Evolutionary conservation across 23 tunicate genomes (phyloP).

Genomic region (Corella eumyota): DNA sequence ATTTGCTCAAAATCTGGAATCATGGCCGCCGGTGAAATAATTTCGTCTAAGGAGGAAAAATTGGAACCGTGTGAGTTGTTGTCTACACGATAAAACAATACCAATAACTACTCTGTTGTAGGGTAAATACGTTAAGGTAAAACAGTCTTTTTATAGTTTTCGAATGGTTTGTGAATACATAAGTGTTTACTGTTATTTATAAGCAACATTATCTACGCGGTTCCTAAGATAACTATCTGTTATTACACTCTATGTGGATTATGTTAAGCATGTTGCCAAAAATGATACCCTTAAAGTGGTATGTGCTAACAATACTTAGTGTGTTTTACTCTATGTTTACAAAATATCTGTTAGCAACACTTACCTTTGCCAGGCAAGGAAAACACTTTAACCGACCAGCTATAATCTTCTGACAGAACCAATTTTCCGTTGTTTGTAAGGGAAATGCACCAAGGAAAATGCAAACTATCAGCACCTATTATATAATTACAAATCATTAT

Average conservation of each 20-base stretch:
- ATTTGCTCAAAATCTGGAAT: constrained; percentile 75
- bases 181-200: no score
- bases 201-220: no score
- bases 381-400: constrained; percentile 87
- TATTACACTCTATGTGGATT: no score
- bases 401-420: constrained; percentile 86
- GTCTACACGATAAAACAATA: constrained; percentile 21
- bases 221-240: no score
- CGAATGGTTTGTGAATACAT: no score
- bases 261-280: no score
- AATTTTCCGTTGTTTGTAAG: constrained; percentile 54
- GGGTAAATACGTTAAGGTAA: neutral
- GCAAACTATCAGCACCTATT: constrained; percentile 74
- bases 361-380: constrained; percentile 82
- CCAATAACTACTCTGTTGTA: neutral
- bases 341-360: no score
- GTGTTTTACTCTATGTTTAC: no score
- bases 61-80: constrained; percentile 36
- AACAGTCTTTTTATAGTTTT: no score
- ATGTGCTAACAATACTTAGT: no score
- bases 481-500: neutral
- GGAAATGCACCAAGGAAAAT: constrained; percentile 83
- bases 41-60: constrained; percentile 44
- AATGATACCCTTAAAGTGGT: no score
- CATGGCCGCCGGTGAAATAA: constrained; percentile 51